Conservation (phyloP, 2,113 vertebrate genomes). For the Thamnaconus septentrionalis region DNA sequence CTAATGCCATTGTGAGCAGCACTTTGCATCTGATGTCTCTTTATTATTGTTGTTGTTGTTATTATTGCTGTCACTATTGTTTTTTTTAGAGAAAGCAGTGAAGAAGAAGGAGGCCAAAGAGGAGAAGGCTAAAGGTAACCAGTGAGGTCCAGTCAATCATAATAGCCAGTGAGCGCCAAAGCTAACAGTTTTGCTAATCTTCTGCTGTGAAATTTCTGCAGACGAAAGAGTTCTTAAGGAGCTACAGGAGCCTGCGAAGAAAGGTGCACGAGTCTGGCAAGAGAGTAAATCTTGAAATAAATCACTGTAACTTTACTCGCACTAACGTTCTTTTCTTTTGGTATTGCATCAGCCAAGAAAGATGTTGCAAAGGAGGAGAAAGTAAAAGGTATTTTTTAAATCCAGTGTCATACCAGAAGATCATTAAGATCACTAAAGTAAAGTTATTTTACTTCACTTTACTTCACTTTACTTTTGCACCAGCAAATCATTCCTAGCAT, state of each 20-base stretch:
- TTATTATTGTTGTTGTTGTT: neutral
- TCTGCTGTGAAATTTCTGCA: slow-evolving; percentile 15
- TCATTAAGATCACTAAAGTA: neutral
- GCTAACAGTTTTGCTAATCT: neutral
- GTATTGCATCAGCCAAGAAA: slow-evolving; percentile 44
- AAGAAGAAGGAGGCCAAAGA: slow-evolving; percentile 36
- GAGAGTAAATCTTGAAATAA: neutral
- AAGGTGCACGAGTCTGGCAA: slow-evolving; percentile 30
- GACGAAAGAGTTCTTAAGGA: slow-evolving; percentile 58
- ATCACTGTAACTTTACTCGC: neutral
- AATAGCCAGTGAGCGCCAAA: neutral
- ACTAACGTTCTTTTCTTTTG: neutral
- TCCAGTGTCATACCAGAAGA: neutral
- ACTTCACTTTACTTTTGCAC: no score
- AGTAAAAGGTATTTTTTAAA: slow-evolving; percentile 48
- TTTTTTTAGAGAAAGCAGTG: slow-evolving; percentile 26
- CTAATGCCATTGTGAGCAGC: neutral
- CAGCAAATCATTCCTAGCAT: no score
- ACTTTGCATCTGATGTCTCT: no score
- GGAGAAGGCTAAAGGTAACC: slow-evolving; percentile 40
- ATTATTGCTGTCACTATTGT: neutral
- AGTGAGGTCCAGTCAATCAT: neutral
- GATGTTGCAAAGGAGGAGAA: slow-evolving; percentile 58
- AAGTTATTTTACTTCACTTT: neutral
- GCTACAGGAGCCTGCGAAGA: slow-evolving; percentile 49